Conservation (phyloP, 2,797 vertebrate genomes). For the Hydrocynus forskahlii region DNA sequence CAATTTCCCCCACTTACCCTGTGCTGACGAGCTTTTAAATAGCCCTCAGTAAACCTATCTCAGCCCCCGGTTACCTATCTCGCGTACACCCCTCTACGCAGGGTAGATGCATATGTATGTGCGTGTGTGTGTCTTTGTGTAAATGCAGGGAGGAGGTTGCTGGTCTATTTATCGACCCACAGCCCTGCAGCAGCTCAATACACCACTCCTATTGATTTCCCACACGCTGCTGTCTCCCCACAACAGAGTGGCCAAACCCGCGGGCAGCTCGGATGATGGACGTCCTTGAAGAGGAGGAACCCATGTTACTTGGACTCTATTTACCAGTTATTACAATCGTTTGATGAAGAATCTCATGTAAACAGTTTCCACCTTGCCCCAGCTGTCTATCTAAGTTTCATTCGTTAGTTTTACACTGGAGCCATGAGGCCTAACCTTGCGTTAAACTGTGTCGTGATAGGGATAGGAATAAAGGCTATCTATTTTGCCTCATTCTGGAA, state of each 20-base stretch:
- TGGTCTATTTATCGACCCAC: slow-evolving; percentile 47
- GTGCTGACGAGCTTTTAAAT: slow-evolving; percentile 46
- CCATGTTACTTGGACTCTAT: neutral
- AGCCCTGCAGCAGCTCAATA: slow-evolving; percentile 66
- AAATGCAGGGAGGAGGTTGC: slow-evolving; percentile 11
- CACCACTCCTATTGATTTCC: slow-evolving; percentile 75
- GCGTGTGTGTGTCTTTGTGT: slow-evolving; percentile 10
- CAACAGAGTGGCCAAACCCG: slow-evolving; percentile 64
- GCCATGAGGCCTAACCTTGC: neutral
- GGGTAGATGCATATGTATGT: slow-evolving; percentile 42
- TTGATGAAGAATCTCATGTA: neutral
- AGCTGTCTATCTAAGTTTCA: too few species aligned
- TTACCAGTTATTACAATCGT: neutral
- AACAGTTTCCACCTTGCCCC: neutral
- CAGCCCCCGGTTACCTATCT: slow-evolving; percentile 17
- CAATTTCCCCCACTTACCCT: slow-evolving; percentile 50
- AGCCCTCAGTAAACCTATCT: slow-evolving; percentile 20
- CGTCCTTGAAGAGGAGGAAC: slow-evolving; percentile 25
- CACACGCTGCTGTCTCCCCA: slow-evolving; percentile 66
- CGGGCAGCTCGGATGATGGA: slow-evolving; percentile 46
- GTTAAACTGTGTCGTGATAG: too few species aligned
- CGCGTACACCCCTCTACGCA: slow-evolving; percentile 16
- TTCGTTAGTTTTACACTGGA: neutral
- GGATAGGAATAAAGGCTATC: too few species aligned
- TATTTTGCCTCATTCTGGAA: too few species aligned